A percentile compares a stretch with the other conserved stretches of the same genome.
phyloP scores from a whole-genome alignment of 2,113 vertebrate genomes.

The Ceyx margarethae region DNA sequence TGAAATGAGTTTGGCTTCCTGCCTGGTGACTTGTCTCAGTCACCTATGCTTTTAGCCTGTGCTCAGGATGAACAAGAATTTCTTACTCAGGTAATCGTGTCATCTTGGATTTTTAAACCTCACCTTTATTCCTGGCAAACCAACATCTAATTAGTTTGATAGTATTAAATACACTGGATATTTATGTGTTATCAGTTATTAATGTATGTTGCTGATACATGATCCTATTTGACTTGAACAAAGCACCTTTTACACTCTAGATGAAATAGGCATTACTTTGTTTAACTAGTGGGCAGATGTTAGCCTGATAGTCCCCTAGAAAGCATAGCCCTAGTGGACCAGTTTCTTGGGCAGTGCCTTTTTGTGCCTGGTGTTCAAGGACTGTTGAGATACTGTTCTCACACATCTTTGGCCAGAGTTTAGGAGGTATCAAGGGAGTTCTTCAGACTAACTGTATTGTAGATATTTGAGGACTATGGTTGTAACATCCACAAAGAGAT shows the following conservation, averaged over 20 bases:
- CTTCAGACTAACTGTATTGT: not conserved
- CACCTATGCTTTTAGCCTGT: conserved; percentile 29
- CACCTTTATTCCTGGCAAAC: conserved; percentile 53
- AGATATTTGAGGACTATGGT: not conserved
- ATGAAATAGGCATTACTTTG: not conserved
- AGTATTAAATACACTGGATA: conserved; percentile 7
- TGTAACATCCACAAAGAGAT: not conserved
- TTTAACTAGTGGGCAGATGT: conserved; percentile 11
- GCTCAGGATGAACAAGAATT: conserved; percentile 6
- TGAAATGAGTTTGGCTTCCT: conserved; percentile 27
- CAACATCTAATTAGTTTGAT: conserved; percentile 48
- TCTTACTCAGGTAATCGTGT: conserved; percentile 38
- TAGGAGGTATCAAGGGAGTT: accelerated
- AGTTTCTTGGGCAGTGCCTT: not conserved
- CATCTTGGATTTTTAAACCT: conserved; percentile 49
- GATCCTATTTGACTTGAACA: conserved; percentile 10
- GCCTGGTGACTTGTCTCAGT: conserved; percentile 36
- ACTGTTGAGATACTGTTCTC: not conserved
- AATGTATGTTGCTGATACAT: not conserved
- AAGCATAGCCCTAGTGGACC: not conserved
- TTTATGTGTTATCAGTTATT: conserved; percentile 62
- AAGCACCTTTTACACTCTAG: not conserved
- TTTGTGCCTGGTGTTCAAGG: not conserved
- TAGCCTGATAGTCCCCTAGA: not conserved
- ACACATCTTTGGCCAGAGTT: not conserved